Percentiles rank a stretch among this genome's conserved stretches.
Evolutionary conservation across 2,797 vertebrate species (phyloP).

Genomic region (Galagoides demidoff): DNA sequence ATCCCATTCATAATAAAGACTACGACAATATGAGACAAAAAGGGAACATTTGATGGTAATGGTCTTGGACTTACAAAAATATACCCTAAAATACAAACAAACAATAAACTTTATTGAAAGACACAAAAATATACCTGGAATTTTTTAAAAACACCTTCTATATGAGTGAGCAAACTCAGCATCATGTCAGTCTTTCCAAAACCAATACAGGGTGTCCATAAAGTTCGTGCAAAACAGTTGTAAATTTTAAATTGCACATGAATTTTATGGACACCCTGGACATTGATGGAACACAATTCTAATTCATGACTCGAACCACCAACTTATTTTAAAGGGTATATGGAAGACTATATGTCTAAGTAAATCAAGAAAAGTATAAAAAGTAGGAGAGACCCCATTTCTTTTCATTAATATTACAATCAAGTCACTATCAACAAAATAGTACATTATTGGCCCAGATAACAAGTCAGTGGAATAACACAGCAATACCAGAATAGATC

Average conservation of each 20-base stretch:
- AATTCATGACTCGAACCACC: slow-evolving; percentile 25
- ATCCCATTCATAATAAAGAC: neutral
- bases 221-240: no score
- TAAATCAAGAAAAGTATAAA: slow-evolving; percentile 19
- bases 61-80: neutral
- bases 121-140: neutral
- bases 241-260: no score
- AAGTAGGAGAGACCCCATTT: neutral
- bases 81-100: neutral
- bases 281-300: neutral
- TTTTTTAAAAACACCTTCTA: neutral
- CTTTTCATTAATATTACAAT: slow-evolving; percentile 1
- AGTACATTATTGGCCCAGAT: neutral
- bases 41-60: neutral
- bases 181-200: slow-evolving; percentile 11
- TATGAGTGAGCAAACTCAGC: slow-evolving; percentile 27
- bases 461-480: neutral
- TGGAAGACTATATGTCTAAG: neutral
- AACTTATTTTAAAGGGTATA: slow-evolving; percentile 41
- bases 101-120: neutral
- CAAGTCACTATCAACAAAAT: neutral
- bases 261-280: no score
- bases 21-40: slow-evolving; percentile 16
- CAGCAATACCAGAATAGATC: neutral
- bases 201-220: neutral